These are phyloP conservation scores for Chaetophractus vellerosus DNA, from an alignment of 2,797 vertebrate genomes.

Conservation along the genomic window DNA sequence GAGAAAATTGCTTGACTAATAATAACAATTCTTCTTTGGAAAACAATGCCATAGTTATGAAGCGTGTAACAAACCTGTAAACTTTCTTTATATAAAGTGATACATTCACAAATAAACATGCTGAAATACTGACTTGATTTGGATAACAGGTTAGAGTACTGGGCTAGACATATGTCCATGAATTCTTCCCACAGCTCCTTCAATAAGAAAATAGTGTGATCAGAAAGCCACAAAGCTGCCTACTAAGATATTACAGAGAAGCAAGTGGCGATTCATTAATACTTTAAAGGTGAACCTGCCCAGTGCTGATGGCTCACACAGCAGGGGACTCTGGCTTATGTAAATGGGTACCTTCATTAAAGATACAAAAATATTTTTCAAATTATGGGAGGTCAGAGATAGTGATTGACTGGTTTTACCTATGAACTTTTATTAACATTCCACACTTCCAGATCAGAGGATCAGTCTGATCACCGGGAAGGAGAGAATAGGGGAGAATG, in stretches of 20 bases:
- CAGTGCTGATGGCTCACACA: slow-evolving; percentile 64
- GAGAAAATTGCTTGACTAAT: neutral
- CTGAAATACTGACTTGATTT: neutral
- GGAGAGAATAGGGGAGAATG: neutral
- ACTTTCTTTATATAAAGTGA: neutral
- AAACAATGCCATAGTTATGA: neutral
- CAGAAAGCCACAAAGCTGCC: slow-evolving; percentile 68
- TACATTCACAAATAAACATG: neutral
- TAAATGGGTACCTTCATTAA: slow-evolving; percentile 85
- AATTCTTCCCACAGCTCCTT: slow-evolving; percentile 32
- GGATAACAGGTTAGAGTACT: slow-evolving; percentile 28
- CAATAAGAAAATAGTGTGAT: slow-evolving; percentile 32
- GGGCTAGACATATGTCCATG: neutral
- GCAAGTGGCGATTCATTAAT: slow-evolving; percentile 77
- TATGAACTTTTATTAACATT: slow-evolving; percentile 67
- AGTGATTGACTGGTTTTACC: slow-evolving; percentile 76
- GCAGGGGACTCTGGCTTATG: slow-evolving; percentile 78
- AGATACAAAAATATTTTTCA: slow-evolving; percentile 81
- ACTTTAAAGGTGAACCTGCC: slow-evolving; percentile 82
- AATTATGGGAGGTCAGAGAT: slow-evolving; percentile 80
- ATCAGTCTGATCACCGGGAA: neutral
- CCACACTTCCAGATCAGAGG: neutral
- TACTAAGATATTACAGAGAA: slow-evolving; percentile 45
- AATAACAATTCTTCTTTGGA: neutral
- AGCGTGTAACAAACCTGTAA: neutral